Evolutionary conservation across 1,140 invertebrate genomes (phyloP).

Genomic region (Drosophila subpulchrella): DNA sequence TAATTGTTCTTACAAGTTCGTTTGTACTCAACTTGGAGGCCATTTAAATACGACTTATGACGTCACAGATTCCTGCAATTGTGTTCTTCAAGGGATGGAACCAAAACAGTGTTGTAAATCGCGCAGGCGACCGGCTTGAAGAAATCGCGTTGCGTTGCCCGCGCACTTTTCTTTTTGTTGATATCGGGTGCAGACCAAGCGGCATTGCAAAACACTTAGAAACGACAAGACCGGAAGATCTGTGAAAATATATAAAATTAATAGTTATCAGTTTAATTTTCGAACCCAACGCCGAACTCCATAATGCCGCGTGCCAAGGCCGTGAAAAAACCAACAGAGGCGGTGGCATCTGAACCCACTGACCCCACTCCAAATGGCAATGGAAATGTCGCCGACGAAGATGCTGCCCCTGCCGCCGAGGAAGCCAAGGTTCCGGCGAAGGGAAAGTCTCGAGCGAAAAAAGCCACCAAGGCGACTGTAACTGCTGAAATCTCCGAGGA

Average conservation of each 20-base stretch:
- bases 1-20: background rate
- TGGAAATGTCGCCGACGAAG: slow-evolving; percentile 14
- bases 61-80: background rate
- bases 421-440: slow-evolving; percentile 25
- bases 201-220: background rate
- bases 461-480: slow-evolving; percentile 13
- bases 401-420: background rate
- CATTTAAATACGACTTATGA: background rate
- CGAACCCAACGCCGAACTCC: background rate
- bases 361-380: slow-evolving; percentile 51
- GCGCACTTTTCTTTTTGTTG: slow-evolving; percentile 55
- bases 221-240: background rate
- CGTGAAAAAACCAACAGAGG: slow-evolving; percentile 42
- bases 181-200: slow-evolving; percentile 10
- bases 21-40: background rate
- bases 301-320: slow-evolving; percentile 61
- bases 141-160: slow-evolving; percentile 60
- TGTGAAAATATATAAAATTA: slow-evolving; percentile 6
- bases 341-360: slow-evolving; percentile 1
- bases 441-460: slow-evolving; percentile 52
- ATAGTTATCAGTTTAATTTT: background rate
- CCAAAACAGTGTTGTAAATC: background rate
- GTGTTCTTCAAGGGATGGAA: background rate
- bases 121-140: slow-evolving; percentile 44
- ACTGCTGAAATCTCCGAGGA: slow-evolving; percentile 12